Base-by-base conservation (phyloP, 2,113 vertebrate species). In the Tiliqua scincoides region DNA sequence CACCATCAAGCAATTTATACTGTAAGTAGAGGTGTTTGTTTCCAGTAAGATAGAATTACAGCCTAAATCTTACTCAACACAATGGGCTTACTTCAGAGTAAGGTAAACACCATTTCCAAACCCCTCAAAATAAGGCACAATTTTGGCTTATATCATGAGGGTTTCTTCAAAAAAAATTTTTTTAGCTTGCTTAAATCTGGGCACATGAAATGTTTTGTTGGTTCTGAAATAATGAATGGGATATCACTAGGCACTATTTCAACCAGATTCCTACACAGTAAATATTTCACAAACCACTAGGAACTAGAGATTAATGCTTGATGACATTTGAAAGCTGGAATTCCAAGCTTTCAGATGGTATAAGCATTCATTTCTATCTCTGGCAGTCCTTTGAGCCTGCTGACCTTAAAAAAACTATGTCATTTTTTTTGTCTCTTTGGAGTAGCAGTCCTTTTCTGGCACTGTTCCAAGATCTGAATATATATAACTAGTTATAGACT, bases 251-350 rank as follows among this genome's bases (percentile, higher is more conserved):
- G 32, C 17, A 74, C 4, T 18, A 57, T 62, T 88, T 68, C 84
- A 89, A 52, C 15, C 82, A 70, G 21, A 61, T 65, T 75, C 48
- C 18, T 4, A 3, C 1, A 11, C 18, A 89, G 59, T 52, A 86
- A 37, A 59, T 61, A 92, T 57, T 74, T 83, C 63, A 80, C 78
- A 84, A 14, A 54, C 6, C 15, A 27, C 30, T 85, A 3, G 32
- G 68, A 91, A 43, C 65, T 11, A 54, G 43, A 87, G 40, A 88
- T 76, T 82, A 91, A 91, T 87, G 30, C 4, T 88, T 90, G 81
- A 79, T 89, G 89, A 90, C 84, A 82, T 54, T 48, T 20, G 48
- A 86, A 93, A 92, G 52, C 86, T 89, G 71, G 75, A 89, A 82
- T 87, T 71, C 59, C 40, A 79, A 68, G n/a, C 1, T 86, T 88